Conservation (phyloP, 1,140 invertebrate species). For the Carcinoscorpius rotundicauda region DNA sequence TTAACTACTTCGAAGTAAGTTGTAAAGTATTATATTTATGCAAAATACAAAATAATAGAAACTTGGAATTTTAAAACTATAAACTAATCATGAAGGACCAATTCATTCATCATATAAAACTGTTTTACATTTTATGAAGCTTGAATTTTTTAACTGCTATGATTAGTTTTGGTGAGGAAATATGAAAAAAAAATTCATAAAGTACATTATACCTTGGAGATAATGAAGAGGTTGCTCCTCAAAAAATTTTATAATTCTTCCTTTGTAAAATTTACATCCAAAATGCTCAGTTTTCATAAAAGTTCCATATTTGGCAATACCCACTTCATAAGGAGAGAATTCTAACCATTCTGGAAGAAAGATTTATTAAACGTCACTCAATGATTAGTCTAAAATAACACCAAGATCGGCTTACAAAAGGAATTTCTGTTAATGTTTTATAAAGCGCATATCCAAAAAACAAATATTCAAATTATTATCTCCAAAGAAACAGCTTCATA, state of each 20-base stretch:
- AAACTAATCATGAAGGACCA: no score
- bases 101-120: no score
- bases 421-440: conserved; percentile 15
- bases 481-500: no score
- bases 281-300: conserved; percentile 38
- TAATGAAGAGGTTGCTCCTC: conserved; percentile 36
- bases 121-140: no score
- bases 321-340: conserved; percentile 40
- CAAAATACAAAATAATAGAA: no score
- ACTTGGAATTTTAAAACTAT: no score
- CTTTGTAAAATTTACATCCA: conserved; percentile 39
- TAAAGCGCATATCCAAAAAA: neutral
- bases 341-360: conserved; percentile 38
- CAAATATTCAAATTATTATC: neutral
- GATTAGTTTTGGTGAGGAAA: no score
- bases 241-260: conserved; percentile 34
- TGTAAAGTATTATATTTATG: no score
- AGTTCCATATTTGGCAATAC: conserved; percentile 40
- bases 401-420: conserved; percentile 1
- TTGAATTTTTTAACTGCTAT: no score
- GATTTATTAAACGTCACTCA: conserved; percentile 9
- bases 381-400: conserved; percentile 1
- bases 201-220: conserved; percentile 26
- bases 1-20: no score
- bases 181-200: no score